Percentiles rank a stretch among this genome's conserved stretches.
These are phyloP conservation scores for Scophthalmus maximus DNA, from an alignment of 2,113 vertebrate species.

Conservation along the genomic window DNA sequence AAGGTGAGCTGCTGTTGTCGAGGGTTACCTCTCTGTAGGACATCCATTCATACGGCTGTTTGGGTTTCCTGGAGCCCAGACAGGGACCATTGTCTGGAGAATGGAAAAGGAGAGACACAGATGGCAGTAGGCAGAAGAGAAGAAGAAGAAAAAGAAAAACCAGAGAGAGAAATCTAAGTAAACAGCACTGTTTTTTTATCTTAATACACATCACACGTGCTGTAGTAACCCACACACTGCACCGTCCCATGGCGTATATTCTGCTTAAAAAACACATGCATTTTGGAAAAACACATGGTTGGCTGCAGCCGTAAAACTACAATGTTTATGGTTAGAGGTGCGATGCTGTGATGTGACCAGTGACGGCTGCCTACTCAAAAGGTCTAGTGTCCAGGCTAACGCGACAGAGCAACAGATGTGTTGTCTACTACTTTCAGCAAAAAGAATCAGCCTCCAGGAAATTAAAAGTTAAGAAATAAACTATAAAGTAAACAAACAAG, in stretches of 20 bases:
- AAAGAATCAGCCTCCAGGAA: neutral
- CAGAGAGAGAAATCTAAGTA: neutral
- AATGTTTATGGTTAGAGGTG: neutral
- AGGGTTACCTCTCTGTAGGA: slow-evolving; percentile 89
- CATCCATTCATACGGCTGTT: slow-evolving; percentile 93
- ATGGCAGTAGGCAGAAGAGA: too few relatives aligned
- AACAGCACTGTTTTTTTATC: too few relatives aligned
- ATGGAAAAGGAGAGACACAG: neutral
- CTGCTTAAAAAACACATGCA: too few relatives aligned
- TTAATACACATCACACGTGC: neutral
- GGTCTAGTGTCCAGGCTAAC: too few relatives aligned
- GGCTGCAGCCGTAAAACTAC: neutral
- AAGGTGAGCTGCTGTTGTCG: neutral
- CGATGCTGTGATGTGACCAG: neutral
- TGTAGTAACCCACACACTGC: neutral
- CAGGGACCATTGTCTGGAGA: slow-evolving; percentile 90
- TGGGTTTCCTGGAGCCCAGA: slow-evolving; percentile 90
- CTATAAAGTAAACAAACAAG: too few relatives aligned
- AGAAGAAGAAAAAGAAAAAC: neutral
- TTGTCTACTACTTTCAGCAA: neutral
- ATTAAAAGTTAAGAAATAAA: too few relatives aligned
- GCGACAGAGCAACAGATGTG: too few relatives aligned
- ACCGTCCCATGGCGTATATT: neutral
- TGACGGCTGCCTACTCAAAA: neutral
- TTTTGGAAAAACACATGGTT: too few relatives aligned